These are phyloP conservation scores for Rhaphigaster nebulosa DNA, from an alignment of 2,888 invertebrate genomes.

Conservation along the genomic window DNA sequence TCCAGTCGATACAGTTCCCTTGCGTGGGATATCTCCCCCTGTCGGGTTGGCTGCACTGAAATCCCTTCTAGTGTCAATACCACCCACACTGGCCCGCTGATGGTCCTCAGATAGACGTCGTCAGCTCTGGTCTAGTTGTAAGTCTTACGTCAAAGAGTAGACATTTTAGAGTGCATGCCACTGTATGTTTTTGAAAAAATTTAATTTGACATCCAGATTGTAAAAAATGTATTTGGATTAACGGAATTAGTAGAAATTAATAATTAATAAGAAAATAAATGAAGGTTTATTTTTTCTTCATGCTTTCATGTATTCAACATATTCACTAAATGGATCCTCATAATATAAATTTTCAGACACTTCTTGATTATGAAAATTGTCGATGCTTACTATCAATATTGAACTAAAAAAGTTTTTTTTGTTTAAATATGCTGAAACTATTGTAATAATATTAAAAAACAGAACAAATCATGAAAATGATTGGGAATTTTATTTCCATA, in stretches of 20 bases:
- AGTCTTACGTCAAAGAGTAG: slow-evolving; percentile 48
- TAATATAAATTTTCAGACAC: neutral
- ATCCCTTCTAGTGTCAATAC: slow-evolving; percentile 50
- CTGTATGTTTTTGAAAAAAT: neutral
- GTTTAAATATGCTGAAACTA: neutral
- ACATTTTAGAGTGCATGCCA: slow-evolving; percentile 36
- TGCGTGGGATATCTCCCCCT: slow-evolving; percentile 28
- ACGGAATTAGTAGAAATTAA: neutral
- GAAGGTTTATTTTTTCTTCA: neutral
- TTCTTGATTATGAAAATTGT: neutral
- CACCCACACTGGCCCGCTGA: slow-evolving; percentile 53
- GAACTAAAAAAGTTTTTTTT: no score
- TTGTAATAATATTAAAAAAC: neutral
- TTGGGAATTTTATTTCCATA: neutral
- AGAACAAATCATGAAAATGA: neutral
- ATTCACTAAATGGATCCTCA: neutral
- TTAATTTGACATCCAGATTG: neutral
- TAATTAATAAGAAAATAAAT: neutral
- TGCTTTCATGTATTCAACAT: neutral
- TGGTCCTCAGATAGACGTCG: slow-evolving; percentile 37
- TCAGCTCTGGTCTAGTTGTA: slow-evolving; percentile 33
- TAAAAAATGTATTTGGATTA: neutral
- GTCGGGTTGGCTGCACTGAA: slow-evolving; percentile 31
- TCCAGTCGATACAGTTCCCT: slow-evolving; percentile 51
- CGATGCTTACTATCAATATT: neutral